Base-by-base conservation (phyloP, 2,797 vertebrate species). In the Poliocrania exsul region DNA sequence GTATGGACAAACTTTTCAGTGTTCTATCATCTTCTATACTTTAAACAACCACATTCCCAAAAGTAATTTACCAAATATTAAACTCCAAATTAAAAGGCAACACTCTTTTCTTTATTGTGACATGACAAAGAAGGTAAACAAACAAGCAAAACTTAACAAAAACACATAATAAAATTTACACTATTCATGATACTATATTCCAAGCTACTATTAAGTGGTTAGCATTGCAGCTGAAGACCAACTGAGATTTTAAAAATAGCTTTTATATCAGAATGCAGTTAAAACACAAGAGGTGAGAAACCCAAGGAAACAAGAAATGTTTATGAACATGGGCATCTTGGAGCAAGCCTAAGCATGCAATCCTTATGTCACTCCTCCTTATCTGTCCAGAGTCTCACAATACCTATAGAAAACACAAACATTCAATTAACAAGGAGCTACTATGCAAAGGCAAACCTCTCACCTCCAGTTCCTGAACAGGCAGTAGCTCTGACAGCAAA, bases 51-150 rank as follows among this genome's bases (percentile, higher is more conserved):
- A 62, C 84, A 89, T 61, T 54, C 26, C 46, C 38, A 9, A 5
- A 70, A 71, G 29, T 78, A 67, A 92, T 67, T 93, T 86, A 88
- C 44, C 37, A 86, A 46, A 44, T 67, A 96, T 54, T 95, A 93
- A 89, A 83, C 17, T 44, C 70, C 50, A 81, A 90, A 94, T 90
- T 71, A 75, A 94, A 94, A 87, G 53, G 57, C 46, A 90, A 82
- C 69, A 74, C 60, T 69, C 58, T 77, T 87, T 67, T 85, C 71
- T 92, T 89, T 85, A 83, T 13, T 12, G 33, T 57, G 54, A 87
- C n/a, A 54, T 57, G 46, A 89, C 56, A 89, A 77, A 77, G 38
- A 51, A 33, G 28, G 28, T 33, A 31, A 92, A 70, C 7, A 81
- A 86, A 86, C 37, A 79, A 86, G 57, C 40, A 79, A 81, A 90